Evolutionary conservation across 1,140 invertebrate species (phyloP), one percentile per base, ranked within the genome.

Genomic region (Tribolium madens): DNA sequence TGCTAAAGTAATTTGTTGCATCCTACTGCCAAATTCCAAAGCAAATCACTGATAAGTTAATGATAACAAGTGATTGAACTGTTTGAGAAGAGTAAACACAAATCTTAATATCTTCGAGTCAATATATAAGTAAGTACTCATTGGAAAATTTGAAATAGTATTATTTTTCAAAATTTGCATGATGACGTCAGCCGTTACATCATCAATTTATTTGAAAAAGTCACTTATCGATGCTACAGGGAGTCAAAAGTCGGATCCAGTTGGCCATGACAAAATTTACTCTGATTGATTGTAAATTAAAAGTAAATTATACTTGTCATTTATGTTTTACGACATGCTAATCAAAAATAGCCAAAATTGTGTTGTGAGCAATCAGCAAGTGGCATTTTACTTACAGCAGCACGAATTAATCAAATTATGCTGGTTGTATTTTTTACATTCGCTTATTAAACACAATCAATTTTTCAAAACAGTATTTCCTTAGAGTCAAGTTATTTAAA

Each of bases 1-100:
- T 64, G 57, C 31, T 3, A 13, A 64, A 64, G 7, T 31, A 64
- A 64, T 64, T 64, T 64, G 57, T 33, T 64, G 57, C 57, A 64
- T 64, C 57, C 57, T 26, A 57, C 52, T 10, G n/a, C 10, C 17
- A 3, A 57, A 57, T 26, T 57, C 52, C 2, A 3, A 26, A 26
- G 3, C 21, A 26, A n/a, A 26, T 26, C 21, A 26, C 21, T 26
- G 21, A 26, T 26, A 26, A 26, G 48, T 47, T 47, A 3, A 47
- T 50, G 13, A 42, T 26, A n/a, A n/a, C n/a, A n/a, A n/a, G n/a
- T n/a, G n/a, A n/a, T n/a, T n/a, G n/a, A n/a, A n/a, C n/a, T n/a
- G n/a, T n/a, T n/a, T n/a, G n/a, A n/a, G n/a, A n/a, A n/a, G n/a
- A n/a, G n/a, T n/a, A n/a, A 42, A 42, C 36, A 42, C 5, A 36